Base-by-base conservation (phyloP, 2,888 invertebrate species). In the Lapara coniferarum region DNA sequence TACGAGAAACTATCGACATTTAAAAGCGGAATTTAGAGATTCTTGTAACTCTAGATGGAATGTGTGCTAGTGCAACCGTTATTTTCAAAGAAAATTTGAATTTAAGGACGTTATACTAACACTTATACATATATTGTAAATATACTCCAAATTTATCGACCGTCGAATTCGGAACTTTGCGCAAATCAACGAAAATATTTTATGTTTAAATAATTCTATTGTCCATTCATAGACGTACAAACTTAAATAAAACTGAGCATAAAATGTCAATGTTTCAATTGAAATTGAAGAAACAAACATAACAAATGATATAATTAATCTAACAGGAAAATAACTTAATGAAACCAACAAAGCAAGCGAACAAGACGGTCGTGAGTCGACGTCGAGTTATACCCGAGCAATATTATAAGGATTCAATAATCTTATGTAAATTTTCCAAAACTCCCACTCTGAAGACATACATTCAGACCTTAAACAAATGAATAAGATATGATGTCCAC, bases 61-160 rank as follows among this genome's bases (percentile, higher is more conserved):
- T 59, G 59, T 59, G 2, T 37, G 37, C 5, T 37, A 8, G 37
- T 37, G 5, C 37, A 37, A 37, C 37, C 8, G 5, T 37, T 37
- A 4, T 37, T 37, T 37, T 37, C 8, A 37, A 16, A 8, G 16
- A 16, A 53, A 5, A 53, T 53, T 10, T 19, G 8, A 19, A 55
- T 19, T n/a, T n/a, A 59, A 10, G 46, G 10, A 46, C 12, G 7
- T 49, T 49, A 49, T 63, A 49, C 13, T 19, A 19, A 12, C 12
- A 19, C 19, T 63, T 49, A 19, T 12, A 13, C 63, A 19, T 63
- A 25, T 12, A 46, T 63, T 63, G 49, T 63, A 63, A 49, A 63
- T 63, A 63, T 63, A 46, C 46, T 59, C 44, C 59, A 63, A 63
- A 49, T 63, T 5, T 63, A 46, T 46, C 19, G 49, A 63, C 63